Conservation (phyloP, 2,888 invertebrate genomes). For the Agonopterix arenella region DNA sequence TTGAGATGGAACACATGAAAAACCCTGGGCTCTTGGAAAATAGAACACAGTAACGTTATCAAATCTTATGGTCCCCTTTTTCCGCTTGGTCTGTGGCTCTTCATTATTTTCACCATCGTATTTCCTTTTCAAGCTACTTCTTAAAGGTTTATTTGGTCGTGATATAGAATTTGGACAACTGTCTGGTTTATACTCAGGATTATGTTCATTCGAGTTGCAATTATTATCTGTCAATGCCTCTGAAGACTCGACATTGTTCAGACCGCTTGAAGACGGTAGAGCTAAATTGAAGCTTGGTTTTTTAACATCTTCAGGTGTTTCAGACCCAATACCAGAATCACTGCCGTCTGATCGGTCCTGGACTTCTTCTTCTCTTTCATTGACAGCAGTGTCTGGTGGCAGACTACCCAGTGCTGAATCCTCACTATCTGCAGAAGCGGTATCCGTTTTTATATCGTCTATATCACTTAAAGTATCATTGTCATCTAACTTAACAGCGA, state of each 20-base stretch:
- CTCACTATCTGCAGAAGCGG: constrained; percentile 76
- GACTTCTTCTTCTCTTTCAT: constrained; percentile 76
- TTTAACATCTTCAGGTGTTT: constrained; percentile 79
- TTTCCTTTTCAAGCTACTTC: constrained; percentile 84
- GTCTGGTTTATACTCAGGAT: constrained; percentile 9
- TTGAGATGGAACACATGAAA: constrained; percentile 93
- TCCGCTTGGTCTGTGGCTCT: constrained; percentile 75
- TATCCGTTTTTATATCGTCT: constrained; percentile 71
- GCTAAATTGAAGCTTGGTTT: constrained; percentile 48
- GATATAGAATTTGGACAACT: constrained; percentile 3
- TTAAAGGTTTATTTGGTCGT: constrained; percentile 35
- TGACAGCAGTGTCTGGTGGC: constrained; percentile 60
- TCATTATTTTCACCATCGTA: constrained; percentile 55
- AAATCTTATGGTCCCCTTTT: constrained; percentile 90
- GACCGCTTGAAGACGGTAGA: constrained; percentile 44
- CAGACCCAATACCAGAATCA: constrained; percentile 89
- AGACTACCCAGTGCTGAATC: constrained; percentile 80
- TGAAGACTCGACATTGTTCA: constrained; percentile 16
- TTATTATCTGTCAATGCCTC: constrained; percentile 12
- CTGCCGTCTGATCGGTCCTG: constrained; percentile 88
- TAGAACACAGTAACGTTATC: constrained; percentile 96
- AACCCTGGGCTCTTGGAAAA: constrained; percentile 94
- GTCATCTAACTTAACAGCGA: constrained; percentile 67
- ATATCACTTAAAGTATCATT: constrained; percentile 72
- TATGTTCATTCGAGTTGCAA: constrained; percentile 8